Base-by-base conservation (phyloP, 2,797 vertebrate genomes). In the Petrocephalus schoutedeni region DNA sequence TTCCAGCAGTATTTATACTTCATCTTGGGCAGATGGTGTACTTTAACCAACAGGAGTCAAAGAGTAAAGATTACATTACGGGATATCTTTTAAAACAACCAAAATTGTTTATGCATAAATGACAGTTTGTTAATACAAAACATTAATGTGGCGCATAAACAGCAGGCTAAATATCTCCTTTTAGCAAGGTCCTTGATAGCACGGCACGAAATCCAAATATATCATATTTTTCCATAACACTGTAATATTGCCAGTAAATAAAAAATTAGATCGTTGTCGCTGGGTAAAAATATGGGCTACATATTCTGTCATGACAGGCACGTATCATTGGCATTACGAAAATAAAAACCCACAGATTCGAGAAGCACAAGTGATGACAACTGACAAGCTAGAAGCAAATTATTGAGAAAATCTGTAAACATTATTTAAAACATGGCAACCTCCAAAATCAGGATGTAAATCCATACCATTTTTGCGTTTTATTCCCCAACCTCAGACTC, bases 401-500 rank as follows among this genome's bases (percentile, higher is more conserved):
- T n/a, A 10, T 41, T 19, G 54, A 86, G 41, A 83, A 23, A 16
- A n/a, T 12, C 0, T 53, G 49, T n/a, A 21, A 28, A 9, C 19
- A 19, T 21, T 8, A 21, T 54, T 32, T 23, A 45, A 19, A 1
- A 7, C 14, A 88, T 80, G 21, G 5, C 23, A 14, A 84, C 41
- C 88, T 89, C 57, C 59, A 14, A 85, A 64, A 56, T 12, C 16
- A 58, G 28, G 67, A 82, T 9, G 54, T 32, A 85, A 85, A 64
- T 23, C 71, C 89, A 86, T 90, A 93, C 92, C 92, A 93, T 93
- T 87, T 87, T 93, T 90, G 88, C 91, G 89, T 87, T 77, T 90
- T 89, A 87, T 85, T 92, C 87, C 87, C 90, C 87, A 84, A 82
- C 90, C 49, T 88, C 84, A 89, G 89, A 85, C 83, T 89, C 56